Conservation (phyloP, 2,113 vertebrate species). For the Oncorhynchus nerka region DNA sequence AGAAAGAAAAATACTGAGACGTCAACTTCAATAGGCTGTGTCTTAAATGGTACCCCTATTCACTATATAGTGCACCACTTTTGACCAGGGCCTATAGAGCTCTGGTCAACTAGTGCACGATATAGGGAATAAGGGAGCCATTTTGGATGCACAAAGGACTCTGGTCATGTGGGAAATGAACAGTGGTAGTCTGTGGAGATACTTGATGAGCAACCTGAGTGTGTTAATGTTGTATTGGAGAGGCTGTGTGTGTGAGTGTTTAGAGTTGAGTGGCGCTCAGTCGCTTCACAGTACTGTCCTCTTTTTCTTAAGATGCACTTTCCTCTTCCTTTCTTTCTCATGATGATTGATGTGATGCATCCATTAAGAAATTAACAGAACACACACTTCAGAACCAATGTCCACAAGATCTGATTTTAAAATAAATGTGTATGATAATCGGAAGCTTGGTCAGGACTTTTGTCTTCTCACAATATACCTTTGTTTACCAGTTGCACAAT, state of each 20-base stretch:
- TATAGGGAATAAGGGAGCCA: not conserved
- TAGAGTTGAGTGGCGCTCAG: constrained; percentile 2
- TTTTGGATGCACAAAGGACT: not conserved
- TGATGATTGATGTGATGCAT: constrained; percentile 21
- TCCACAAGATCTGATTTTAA: constrained; percentile 32
- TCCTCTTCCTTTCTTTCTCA: constrained; percentile 19
- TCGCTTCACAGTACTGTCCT: constrained; percentile 24
- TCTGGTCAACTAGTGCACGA: no score
- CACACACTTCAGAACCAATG: constrained; percentile 13
- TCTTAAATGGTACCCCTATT: no score
- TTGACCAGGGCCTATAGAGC: no score
- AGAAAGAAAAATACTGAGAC: constrained; percentile 11
- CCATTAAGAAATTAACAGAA: not conserved
- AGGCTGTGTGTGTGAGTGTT: constrained; percentile 1
- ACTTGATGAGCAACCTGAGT: constrained; percentile 5
- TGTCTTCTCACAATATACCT: not conserved
- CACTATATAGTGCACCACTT: no score
- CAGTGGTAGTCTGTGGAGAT: constrained; percentile 6
- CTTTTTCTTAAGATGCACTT: constrained; percentile 28
- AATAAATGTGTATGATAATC: constrained; percentile 19
- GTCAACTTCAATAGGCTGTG: constrained; percentile 13
- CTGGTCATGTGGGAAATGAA: not conserved
- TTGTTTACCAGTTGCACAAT: no score
- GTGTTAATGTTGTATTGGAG: not conserved
- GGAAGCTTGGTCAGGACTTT: constrained; percentile 4